Evolutionary conservation across 2,888 invertebrate genomes (phyloP), one percentile per base, ranked within the genome.

Genomic region (Acleris sparsana): DNA sequence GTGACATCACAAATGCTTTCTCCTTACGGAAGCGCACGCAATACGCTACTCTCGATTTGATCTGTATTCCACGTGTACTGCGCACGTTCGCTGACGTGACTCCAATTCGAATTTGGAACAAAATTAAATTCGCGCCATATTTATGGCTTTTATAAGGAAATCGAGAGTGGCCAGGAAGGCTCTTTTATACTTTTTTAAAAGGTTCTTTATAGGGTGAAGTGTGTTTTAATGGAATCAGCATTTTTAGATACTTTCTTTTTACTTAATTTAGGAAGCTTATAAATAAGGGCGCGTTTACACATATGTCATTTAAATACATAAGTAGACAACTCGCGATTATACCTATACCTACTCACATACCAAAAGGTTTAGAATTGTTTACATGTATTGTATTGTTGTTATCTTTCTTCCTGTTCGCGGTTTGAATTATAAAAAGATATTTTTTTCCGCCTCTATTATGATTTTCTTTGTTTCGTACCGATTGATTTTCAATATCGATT

Each of bases 111-210:
- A 87, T 88, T 87, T 84, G 78, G 84, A 84, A 85, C 84, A 80
- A 86, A 89, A 89, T 89, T 87, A 88, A 88, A 87, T 87, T 85
- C 84, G 84, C 85, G 82, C 87, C 88, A 87, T 88, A 88, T 88
- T 89, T 89, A 89, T 89, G 86, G 83, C 82, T 81, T 85, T 86
- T 80, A 76, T 79, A 82, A 85, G 83, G 87, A 87, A 88, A 87
- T 83, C 77, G 81, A 80, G 83, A 78, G 80, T 80, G 78, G 78
- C 76, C 75, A 73, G 75, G 77, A 74, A 78, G 79, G 78, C 69
- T 73, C 72, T 71, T 75, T 73, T 75, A 76, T 72, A 73, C 52
- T 62, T 43, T 59, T 51, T 57, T 17, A 55, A 53, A 53, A 48
- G 53, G 33, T 20, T 33, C 29, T 49, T 51, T 59, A 17, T 17